phyloP scores from a whole-genome alignment of 2,888 invertebrate species.

The Anodontia alba region DNA sequence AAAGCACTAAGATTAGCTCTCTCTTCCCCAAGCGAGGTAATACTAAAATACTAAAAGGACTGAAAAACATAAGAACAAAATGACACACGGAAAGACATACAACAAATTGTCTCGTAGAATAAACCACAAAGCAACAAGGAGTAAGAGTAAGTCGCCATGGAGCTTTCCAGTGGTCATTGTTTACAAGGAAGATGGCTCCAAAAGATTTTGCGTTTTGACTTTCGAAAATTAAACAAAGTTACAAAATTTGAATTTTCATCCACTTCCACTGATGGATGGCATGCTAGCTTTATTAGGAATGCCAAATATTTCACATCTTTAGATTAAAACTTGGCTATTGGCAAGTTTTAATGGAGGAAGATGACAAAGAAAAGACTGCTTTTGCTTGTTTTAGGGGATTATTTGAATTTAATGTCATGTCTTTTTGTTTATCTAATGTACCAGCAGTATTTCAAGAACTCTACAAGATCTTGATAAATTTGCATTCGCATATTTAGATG shows the following conservation, averaged over 20 bases:
- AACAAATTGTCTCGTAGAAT: no score
- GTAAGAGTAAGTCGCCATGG: no score
- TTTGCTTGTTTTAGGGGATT: slow-evolving; percentile 45
- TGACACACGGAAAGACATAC: no score
- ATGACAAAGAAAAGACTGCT: slow-evolving; percentile 46
- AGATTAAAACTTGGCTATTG: slow-evolving; percentile 53
- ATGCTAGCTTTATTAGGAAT: slow-evolving; percentile 39
- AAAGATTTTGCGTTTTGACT: slow-evolving; percentile 43
- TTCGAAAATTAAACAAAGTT: slow-evolving; percentile 30
- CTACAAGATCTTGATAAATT: slow-evolving; percentile 44
- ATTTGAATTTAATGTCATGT: slow-evolving; percentile 47
- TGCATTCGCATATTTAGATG: slow-evolving; percentile 48
- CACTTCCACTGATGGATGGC: slow-evolving; percentile 47
- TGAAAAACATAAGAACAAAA: no score
- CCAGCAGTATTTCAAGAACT: slow-evolving; percentile 39
- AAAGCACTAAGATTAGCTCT: no score
- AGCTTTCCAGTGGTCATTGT: slow-evolving; percentile 25
- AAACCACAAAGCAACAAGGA: no score
- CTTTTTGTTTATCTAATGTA: slow-evolving; percentile 38
- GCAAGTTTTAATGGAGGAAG: slow-evolving; percentile 37
- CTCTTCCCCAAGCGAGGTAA: no score
- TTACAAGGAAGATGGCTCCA: slow-evolving; percentile 35
- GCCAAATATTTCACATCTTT: slow-evolving; percentile 43
- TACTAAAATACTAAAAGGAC: no score
- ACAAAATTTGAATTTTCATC: slow-evolving; percentile 39